These are phyloP conservation scores for Bucco capensis DNA, from an alignment of 2,113 vertebrate genomes.

Conservation along the genomic window DNA sequence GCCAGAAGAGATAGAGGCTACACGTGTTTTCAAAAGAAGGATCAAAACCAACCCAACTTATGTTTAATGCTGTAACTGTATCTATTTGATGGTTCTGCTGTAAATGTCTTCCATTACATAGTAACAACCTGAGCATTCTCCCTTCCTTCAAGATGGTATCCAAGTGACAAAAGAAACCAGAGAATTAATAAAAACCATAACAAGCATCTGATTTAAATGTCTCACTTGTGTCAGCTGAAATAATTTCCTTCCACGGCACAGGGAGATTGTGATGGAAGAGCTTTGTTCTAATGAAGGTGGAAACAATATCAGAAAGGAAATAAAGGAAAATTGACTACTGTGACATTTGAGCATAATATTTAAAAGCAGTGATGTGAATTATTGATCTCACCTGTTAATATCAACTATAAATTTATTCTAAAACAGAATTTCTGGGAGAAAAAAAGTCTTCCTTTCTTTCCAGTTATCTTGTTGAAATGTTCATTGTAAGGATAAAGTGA, in stretches of 20 bases:
- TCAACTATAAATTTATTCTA: neutral
- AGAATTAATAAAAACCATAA: slow-evolving; percentile 40
- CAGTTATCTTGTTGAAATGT: neutral
- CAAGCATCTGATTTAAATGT: neutral
- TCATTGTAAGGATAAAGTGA: neutral
- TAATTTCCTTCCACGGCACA: neutral
- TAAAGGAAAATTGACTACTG: neutral
- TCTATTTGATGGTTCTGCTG: neutral
- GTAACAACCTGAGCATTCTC: slow-evolving; percentile 12
- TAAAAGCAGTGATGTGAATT: neutral
- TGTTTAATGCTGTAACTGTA: neutral
- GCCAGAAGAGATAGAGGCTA: neutral
- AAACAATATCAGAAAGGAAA: slow-evolving; percentile 9
- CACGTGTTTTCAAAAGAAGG: neutral
- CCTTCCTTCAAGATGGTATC: neutral
- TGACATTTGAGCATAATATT: neutral
- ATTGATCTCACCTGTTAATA: neutral
- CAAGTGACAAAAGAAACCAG: slow-evolving; percentile 5
- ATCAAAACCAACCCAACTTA: neutral
- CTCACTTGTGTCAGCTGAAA: neutral
- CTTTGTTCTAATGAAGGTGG: neutral
- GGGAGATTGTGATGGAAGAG: neutral
- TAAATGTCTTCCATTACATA: neutral
- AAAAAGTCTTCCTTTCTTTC: neutral
- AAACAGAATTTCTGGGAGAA: neutral